Evolutionary conservation across 2,888 invertebrate genomes (phyloP), one percentile per base, ranked within the genome.

Genomic region (Agrotis segetum): DNA sequence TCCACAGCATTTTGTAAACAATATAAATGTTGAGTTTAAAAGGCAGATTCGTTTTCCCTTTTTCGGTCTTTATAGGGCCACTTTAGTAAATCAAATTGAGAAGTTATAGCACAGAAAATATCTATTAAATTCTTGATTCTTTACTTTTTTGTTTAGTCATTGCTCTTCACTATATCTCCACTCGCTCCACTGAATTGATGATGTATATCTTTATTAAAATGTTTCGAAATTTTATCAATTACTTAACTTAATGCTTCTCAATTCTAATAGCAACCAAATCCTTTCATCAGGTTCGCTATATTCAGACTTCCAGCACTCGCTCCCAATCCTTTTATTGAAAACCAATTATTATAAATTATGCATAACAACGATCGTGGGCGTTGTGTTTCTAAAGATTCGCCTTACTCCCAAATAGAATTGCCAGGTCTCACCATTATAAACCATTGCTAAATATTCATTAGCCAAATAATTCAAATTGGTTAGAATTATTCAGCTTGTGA

Each of bases 371-470:
- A 59, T 81, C 55, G 81, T 71, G 65, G 61, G 71, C 77, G 71
- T 71, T 67, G 71, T 78, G 67, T 79, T 81, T 77, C 67, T 77
- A 77, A 64, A 79, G 61, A 55, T 40, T 62, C 61, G 56, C 49
- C 73, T 59, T 70, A 81, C 65, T 60, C 17, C 63, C 50, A 70
- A 69, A 77, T 67, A 69, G 60, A 69, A 55, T 71, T 65, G 40
- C 60, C 73, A 77, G 74, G 59, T 66, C 34, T 61, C 50, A 50
- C 68, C 63, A 77, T 77, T 74, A 71, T 64, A 72, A 81, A 68
- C 67, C 63, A 59, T 44, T 62, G 59, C 67, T 79, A 82, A 85
- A 84, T 85, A 84, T 83, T 83, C 79, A 85, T 79, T 67, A 74
- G 67, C 40, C 47, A 69, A 83, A 81, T 79, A 83, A 83, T 83